A percentile compares a stretch with the other conserved stretches of the same genome.
Conservation (phyloP, 2,888 invertebrate species). For the Himalopsyche kuldschensis region DNA sequence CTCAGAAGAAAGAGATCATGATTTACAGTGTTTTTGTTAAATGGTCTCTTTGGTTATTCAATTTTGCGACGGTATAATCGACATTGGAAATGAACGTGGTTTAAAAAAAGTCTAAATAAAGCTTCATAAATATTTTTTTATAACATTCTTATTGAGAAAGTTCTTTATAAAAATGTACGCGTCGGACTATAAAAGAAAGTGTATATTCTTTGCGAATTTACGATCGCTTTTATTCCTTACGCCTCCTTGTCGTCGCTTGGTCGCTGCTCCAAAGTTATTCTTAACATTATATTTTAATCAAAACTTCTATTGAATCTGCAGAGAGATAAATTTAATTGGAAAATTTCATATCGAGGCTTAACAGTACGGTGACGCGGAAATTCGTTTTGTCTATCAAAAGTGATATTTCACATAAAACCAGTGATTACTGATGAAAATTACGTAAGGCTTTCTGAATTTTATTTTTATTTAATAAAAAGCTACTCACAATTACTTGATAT, state of each 20-base stretch:
- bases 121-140: not conserved
- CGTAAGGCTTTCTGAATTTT: no score
- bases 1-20: no score
- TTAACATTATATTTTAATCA: conserved; percentile 15
- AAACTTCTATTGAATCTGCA: conserved; percentile 8
- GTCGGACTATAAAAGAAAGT: no score
- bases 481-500: no score
- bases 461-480: no score
- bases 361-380: not conserved
- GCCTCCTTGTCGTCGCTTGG: not conserved
- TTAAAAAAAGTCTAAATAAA: no score
- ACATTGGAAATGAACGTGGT: no score
- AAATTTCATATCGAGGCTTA: conserved; percentile 1
- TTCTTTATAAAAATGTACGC: no score
- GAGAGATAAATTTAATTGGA: conserved; percentile 12
- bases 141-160: not conserved
- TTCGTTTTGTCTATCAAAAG: not conserved
- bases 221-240: not conserved
- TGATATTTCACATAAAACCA: not conserved
- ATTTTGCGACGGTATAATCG: no score
- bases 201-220: not conserved
- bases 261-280: not conserved
- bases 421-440: no score
- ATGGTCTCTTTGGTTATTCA: no score
- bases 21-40: no score